Conservation (phyloP, 2,113 vertebrate genomes). For the Osmerus mordax region DNA sequence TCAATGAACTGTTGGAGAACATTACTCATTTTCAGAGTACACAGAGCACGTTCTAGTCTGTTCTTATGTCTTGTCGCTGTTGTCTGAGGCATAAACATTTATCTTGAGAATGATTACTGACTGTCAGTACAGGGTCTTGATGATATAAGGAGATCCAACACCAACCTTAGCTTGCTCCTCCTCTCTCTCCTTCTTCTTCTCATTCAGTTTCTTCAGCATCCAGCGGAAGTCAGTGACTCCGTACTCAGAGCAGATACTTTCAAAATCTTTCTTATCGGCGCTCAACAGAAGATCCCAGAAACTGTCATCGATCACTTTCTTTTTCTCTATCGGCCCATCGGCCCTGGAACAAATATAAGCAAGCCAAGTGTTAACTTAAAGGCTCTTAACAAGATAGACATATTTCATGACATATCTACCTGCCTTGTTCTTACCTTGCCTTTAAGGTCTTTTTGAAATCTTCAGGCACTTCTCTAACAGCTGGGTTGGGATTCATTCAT, state of each 20-base stretch:
- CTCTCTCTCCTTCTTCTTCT: slow-evolving; percentile 73
- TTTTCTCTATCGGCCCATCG: slow-evolving; percentile 34
- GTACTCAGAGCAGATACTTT: slow-evolving; percentile 79
- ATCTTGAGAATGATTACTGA: not conserved
- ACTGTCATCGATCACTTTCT: slow-evolving; percentile 67
- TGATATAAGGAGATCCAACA: not conserved
- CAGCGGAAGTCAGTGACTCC: slow-evolving; percentile 82
- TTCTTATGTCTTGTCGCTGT: not conserved
- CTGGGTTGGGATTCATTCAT: slow-evolving; percentile 34
- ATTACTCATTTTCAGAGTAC: not conserved
- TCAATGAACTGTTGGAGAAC: slow-evolving; percentile 69
- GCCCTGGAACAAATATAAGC: slow-evolving; percentile 35
- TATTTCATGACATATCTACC: not conserved
- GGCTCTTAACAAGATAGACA: not conserved
- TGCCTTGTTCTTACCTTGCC: not conserved
- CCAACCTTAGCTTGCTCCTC: slow-evolving; percentile 73
- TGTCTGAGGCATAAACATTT: not conserved
- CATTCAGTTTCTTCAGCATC: slow-evolving; percentile 82
- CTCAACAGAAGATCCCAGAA: slow-evolving; percentile 84
- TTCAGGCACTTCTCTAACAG: slow-evolving; percentile 52
- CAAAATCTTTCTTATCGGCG: slow-evolving; percentile 82
- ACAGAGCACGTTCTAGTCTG: not conserved
- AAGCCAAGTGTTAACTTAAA: not conserved
- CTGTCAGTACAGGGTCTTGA: not conserved
- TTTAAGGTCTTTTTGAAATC: slow-evolving; percentile 67